Base-by-base conservation (phyloP, 2,888 invertebrate genomes). In the Teleogryllus oceanicus region DNA sequence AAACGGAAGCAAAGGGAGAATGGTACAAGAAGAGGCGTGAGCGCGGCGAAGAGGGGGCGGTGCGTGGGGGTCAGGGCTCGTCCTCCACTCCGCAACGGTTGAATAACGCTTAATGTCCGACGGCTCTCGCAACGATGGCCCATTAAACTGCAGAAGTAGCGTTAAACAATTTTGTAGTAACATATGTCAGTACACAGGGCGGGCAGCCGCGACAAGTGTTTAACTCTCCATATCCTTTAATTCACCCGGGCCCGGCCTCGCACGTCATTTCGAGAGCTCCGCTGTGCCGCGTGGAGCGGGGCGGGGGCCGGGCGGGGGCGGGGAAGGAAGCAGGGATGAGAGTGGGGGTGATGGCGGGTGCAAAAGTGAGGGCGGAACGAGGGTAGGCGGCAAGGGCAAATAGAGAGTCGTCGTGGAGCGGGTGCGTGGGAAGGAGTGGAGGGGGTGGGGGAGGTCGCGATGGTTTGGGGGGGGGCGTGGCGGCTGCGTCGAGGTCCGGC, bases 111-210 rank as follows among this genome's bases (percentile, higher is more conserved):
- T 62, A 62, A 62, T 62, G 62, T n/a, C 62, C 62, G n/a, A 13
- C 13, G 62, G 62, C 62, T 62, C 62, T 62, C 62, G 62, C 13
- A 62, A 62, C 62, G 13, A 62, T 62, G 62, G 62, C n/a, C 62
- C 62, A 62, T 62, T 62, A 62, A 62, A 62, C 16, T 13, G n/a
- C 62, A 62, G 62, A 62, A 62, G 62, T 62, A 62, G 62, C n/a
- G 62, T 62, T 62, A 62, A 62, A 62, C 62, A 62, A 62, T 62
- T 62, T 62, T 62, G 62, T 62, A 18, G 62, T 62, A 62, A 62
- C 62, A 62, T 62, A 62, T 62, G 62, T 62, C 62, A 62, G 62
- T n/a, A 62, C 62, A 62, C 62, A 62, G 62, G n/a, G 62, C 62
- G 62, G 62, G 62, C 62, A 62, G 13, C 62, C 62, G 62, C 62